Conservation (phyloP, 2,113 vertebrate species). For the Nansenia antarctica region DNA sequence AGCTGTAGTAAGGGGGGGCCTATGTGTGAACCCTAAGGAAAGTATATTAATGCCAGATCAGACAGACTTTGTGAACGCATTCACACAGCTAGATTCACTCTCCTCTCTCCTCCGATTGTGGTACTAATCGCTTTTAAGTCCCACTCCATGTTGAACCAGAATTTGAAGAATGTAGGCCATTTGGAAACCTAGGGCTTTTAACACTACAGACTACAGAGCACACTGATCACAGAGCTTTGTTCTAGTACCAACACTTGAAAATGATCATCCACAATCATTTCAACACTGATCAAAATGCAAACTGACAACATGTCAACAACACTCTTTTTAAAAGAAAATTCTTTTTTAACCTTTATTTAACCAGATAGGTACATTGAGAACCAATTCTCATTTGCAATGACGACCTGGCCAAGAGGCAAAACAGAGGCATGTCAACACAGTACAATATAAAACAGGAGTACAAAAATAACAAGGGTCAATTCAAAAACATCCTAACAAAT, state of each 20-base stretch:
- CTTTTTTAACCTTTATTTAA: too few species aligned
- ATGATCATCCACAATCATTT: conserved; percentile 4
- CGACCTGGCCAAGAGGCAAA: too few species aligned
- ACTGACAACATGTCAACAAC: too few species aligned
- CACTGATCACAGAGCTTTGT: conserved; percentile 37
- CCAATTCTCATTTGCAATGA: too few species aligned
- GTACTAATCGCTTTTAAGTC: conserved; percentile 77
- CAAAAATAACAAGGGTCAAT: too few species aligned
- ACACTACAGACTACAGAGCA: conserved; percentile 44
- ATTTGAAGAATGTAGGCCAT: conserved; percentile 80
- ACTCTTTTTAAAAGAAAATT: too few species aligned
- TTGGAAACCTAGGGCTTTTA: conserved; percentile 62
- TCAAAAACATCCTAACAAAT: too few species aligned
- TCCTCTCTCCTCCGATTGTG: conserved; percentile 61
- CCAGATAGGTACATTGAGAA: too few species aligned
- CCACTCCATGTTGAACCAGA: conserved; percentile 77
- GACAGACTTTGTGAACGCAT: conserved; percentile 66
- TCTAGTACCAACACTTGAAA: conserved; percentile 10
- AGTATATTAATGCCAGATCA: conserved; percentile 69
- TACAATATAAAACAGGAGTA: too few species aligned
- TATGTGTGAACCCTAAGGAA: conserved; percentile 49
- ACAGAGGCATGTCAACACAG: too few species aligned
- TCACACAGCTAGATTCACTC: conserved; percentile 57
- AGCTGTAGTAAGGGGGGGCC: neutral
- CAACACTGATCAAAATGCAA: too few species aligned